phyloP scores from a whole-genome alignment of 2,113 vertebrate species.

The Aix galericulata region DNA sequence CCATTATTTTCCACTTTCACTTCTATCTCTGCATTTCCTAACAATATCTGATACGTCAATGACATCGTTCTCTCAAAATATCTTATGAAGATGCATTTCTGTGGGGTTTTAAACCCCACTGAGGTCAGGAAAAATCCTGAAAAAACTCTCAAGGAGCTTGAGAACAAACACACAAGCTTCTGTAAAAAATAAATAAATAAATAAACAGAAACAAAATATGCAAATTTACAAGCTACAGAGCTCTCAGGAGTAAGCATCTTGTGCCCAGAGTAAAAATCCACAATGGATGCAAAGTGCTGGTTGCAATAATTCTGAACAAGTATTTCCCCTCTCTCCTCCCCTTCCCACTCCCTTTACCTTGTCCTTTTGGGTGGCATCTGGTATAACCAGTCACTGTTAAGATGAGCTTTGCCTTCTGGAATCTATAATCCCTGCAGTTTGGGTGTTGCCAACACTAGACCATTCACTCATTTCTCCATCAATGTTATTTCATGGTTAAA shows the following conservation, averaged over 20 bases:
- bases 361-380: background rate
- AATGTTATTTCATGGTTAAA: background rate
- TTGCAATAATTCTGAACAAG: background rate
- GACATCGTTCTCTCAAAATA: background rate
- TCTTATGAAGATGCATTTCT: background rate
- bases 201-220: background rate
- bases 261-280: background rate
- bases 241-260: background rate
- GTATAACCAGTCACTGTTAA: too few species aligned
- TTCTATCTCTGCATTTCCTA: background rate
- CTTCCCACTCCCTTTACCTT: background rate
- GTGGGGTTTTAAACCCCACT: background rate
- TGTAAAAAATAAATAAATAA: background rate
- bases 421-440: background rate
- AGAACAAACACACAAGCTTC: background rate
- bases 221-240: background rate
- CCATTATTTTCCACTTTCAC: background rate
- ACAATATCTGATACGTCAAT: background rate
- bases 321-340: background rate
- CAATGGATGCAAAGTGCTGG: rapidly evolving
- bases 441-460: background rate
- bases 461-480: background rate
- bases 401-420: background rate
- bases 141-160: background rate
- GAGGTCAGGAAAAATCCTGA: background rate